These are phyloP conservation scores for Macaria notata DNA, from an alignment of 2,888 invertebrate genomes.

Conservation along the genomic window DNA sequence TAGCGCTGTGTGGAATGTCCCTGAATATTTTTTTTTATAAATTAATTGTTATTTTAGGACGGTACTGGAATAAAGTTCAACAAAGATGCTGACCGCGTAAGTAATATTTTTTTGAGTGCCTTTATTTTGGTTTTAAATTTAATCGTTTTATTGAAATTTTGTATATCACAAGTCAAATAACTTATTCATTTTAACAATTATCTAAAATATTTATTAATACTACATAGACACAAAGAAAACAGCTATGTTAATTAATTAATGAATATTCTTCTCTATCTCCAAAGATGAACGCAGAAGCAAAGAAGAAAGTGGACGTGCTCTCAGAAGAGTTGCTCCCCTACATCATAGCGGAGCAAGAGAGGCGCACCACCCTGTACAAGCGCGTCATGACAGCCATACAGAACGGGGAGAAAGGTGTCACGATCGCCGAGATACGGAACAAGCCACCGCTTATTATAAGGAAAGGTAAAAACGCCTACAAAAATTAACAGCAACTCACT, in stretches of 20 bases:
- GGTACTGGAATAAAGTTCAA: slow-evolving; percentile 75
- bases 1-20: too few relatives aligned
- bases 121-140: too few relatives aligned
- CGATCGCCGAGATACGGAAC: slow-evolving; percentile 69
- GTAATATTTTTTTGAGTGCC: slow-evolving; percentile 23
- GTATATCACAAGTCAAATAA: too few relatives aligned
- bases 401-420: slow-evolving; percentile 74
- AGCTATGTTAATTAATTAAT: too few relatives aligned
- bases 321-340: slow-evolving; percentile 73
- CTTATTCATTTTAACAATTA: too few relatives aligned
- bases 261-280: background rate
- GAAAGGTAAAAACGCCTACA: slow-evolving; percentile 49
- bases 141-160: too few relatives aligned
- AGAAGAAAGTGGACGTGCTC: slow-evolving; percentile 73
- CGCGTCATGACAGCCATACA: slow-evolving; percentile 73
- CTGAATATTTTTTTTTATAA: too few relatives aligned
- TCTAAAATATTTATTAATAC: too few relatives aligned
- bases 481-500: too few relatives aligned
- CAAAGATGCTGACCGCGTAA: slow-evolving; percentile 73
- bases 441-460: slow-evolving; percentile 68
- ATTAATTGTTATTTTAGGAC: slow-evolving; percentile 46
- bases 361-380: slow-evolving; percentile 64
- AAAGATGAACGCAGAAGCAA: slow-evolving; percentile 74
- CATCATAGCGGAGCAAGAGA: slow-evolving; percentile 73
- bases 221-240: too few relatives aligned